Base-by-base conservation (phyloP, 1,140 invertebrate genomes). In the Agraylea sexmaculata region DNA sequence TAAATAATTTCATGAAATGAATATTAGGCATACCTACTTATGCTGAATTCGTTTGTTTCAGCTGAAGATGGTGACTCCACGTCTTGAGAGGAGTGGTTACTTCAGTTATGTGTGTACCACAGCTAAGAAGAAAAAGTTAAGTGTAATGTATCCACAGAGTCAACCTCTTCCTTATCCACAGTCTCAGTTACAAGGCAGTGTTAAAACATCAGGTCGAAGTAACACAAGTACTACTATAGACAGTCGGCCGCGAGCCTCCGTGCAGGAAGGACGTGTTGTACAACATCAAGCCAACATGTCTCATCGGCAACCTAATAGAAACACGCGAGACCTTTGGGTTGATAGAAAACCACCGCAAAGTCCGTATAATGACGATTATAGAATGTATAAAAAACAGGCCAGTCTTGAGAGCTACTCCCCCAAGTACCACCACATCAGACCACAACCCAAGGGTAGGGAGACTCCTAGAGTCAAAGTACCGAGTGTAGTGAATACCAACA, bases 41-140 rank as follows among this genome's bases (percentile, higher is more conserved):
- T n/a, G n/a, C n/a, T n/a, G n/a, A n/a, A n/a, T n/a, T n/a, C n/a
- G n/a, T n/a, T n/a, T n/a, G n/a, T 54, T 46, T n/a, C 59, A 68
- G 65, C 58, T 68, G 27, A 68, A 66, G 53, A 60, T 62, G 40
- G 55, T 58, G 2, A 63, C 61, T 4, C 65, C 65, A 3, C 63
- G 60, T 53, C 61, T 68, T 60, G 65, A 68, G 42, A 52, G 55
- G 30, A 64, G 62, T 46, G 65, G 65, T 27, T 68, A 65, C 50
- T 68, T 66, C 42, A 65, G 57, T 53, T 64, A 64, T 56, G 60
- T 62, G 21, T 43, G 62, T 3, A 58, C 64, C 1, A 66, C 64
- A 0, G 65, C 65, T 7, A 68, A 66, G 53, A 68, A 68, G 53
- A 68, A 68, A 51, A 66, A 64, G 46, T 62, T 68, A 46, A 66